Conservation (phyloP, 2,113 vertebrate genomes). For the Pollachius pollachius region DNA sequence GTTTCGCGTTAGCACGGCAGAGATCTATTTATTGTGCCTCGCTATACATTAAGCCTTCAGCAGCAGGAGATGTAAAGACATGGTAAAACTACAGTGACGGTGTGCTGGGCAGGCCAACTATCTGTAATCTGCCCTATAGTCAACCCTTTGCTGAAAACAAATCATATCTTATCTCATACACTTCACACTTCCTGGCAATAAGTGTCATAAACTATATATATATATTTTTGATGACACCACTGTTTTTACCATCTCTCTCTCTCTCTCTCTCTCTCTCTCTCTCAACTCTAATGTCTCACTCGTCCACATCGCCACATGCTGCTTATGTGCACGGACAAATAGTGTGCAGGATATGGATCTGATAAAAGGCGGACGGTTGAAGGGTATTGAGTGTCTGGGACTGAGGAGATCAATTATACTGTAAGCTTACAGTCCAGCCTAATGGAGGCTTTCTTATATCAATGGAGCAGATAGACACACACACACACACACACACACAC, state of each 20-base stretch:
- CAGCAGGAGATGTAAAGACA: too few relatives aligned
- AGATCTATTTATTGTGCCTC: too few relatives aligned
- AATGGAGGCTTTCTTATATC: not conserved
- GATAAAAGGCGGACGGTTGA: slow-evolving; percentile 47
- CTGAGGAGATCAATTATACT: slow-evolving; percentile 24
- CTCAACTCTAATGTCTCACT: not conserved
- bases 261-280: slow-evolving; percentile 13
- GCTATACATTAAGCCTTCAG: too few relatives aligned
- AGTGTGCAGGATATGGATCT: slow-evolving; percentile 54
- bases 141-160: slow-evolving; percentile 19
- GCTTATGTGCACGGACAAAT: not conserved
- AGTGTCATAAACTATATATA: slow-evolving; percentile 34
- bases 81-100: too few relatives aligned
- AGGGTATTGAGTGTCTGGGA: slow-evolving; percentile 39
- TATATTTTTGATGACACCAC: slow-evolving; percentile 1
- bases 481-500: not conserved
- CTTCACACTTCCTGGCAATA: slow-evolving; percentile 40
- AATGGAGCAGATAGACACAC: not conserved
- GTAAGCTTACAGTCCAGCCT: slow-evolving; percentile 17
- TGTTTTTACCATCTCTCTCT: slow-evolving; percentile 35
- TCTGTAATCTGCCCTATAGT: slow-evolving; percentile 3
- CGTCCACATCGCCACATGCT: not conserved
- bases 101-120: too few relatives aligned
- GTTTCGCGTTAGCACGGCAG: too few relatives aligned
- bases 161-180: slow-evolving; percentile 33